These are phyloP conservation scores for Dolichomitus sp. DNA, from an alignment of 2,888 invertebrate genomes.

Conservation along the genomic window DNA sequence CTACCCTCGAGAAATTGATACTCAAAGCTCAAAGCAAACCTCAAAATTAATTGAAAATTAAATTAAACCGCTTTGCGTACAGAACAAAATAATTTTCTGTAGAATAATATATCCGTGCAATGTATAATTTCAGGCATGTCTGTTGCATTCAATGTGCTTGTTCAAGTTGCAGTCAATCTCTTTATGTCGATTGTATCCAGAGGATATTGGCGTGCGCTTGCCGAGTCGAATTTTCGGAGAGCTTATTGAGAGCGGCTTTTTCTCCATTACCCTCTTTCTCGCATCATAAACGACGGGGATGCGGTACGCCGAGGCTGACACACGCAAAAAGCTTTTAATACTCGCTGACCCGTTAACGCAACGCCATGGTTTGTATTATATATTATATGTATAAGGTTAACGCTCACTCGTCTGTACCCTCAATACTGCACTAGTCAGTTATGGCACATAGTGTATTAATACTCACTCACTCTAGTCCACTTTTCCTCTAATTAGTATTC, in stretches of 20 bases:
- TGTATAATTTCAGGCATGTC: neutral
- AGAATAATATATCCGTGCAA: neutral
- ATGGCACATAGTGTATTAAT: neutral
- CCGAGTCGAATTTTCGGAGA: constrained; percentile 10
- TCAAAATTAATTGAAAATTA: constrained; percentile 8
- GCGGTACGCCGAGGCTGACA: constrained; percentile 34
- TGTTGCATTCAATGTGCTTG: neutral
- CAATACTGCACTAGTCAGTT: constrained; percentile 24
- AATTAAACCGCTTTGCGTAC: neutral
- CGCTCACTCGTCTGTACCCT: constrained; percentile 11
- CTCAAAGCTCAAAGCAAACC: constrained; percentile 3
- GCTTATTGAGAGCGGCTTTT: neutral
- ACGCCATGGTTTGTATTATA: constrained; percentile 31
- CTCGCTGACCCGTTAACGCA: constrained; percentile 49
- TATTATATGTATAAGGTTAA: constrained; percentile 32
- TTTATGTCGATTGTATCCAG: constrained; percentile 15
- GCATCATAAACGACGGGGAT: constrained; percentile 14
- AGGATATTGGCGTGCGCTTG: neutral
- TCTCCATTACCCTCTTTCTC: constrained; percentile 8
- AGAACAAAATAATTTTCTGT: neutral
- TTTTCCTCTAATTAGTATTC: constrained; percentile 53
- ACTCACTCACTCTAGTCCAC: constrained; percentile 24
- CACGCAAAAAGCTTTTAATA: constrained; percentile 46
- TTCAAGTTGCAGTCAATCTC: neutral
- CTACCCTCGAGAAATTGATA: constrained; percentile 37